Evolutionary conservation across 2,113 vertebrate genomes (phyloP), one percentile per base, ranked within the genome.

Genomic region (Castor canadensis): DNA sequence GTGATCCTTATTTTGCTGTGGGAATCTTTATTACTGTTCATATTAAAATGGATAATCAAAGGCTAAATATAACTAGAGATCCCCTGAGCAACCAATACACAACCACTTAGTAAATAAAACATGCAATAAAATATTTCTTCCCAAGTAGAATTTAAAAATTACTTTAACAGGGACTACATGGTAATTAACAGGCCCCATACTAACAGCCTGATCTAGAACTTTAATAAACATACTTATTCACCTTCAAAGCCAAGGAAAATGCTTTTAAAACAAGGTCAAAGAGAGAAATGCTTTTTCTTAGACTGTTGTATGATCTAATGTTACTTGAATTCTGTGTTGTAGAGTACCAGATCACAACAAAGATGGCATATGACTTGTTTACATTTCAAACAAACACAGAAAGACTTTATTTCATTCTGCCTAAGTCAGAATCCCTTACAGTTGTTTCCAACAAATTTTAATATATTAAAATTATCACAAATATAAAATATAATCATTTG

Each of bases 181-280:
- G 67, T 94, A 96, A 89, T 96, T 97, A 96, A 88, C 84, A 89
- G 54, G 94, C 62, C 30, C 47, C 4, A 62, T 87, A 76, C 43
- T 86, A 71, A 93, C 75, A 67, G 66, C 28, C 69, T 83, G 22
- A 94, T 75, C 20, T 38, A 86, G 16, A 91, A 82, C 30, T 97
- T 90, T 87, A 94, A 91, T n/a, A 91, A 93, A 87, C 58, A 62
- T 66, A 52, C 89, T 96, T 94, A 94, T 89, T 80, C 95, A 93
- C 93, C 69, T 95, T 91, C 87, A 96, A 96, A 92, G 90, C 32
- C 49, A 87, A 35, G 47, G 4, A 89, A 97, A 95, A 92, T 86
- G 58, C 77, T 91, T 86, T 89, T 93, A 83, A 91, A 96, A 89
- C 28, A 80, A 84, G 49, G 73, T 80, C 71, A 73, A 96, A 88